phyloP scores from a whole-genome alignment of 2,797 vertebrate genomes.

The Enoplosus armatus region DNA sequence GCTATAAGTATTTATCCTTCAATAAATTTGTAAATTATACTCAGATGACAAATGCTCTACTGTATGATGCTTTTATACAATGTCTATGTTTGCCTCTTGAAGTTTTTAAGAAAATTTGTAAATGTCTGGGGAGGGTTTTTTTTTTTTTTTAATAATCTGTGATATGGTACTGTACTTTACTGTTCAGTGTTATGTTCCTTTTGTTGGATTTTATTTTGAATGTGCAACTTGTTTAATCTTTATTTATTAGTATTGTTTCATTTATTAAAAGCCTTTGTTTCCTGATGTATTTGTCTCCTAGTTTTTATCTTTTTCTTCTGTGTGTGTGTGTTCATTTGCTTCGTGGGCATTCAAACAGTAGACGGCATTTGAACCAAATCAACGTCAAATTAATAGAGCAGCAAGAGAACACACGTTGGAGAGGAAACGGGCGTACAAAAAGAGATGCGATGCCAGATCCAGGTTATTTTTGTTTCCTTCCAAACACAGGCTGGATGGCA shows the following conservation, averaged over 20 bases:
- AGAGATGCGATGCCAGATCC: conserved; percentile 23
- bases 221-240: conserved; percentile 80
- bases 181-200: conserved; percentile 77
- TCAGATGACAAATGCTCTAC: conserved; percentile 77
- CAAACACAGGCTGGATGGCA: conserved; percentile 45
- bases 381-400: conserved; percentile 38
- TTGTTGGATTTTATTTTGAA: conserved; percentile 82
- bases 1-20: conserved; percentile 80
- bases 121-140: conserved; percentile 67
- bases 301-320: no score
- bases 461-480: conserved; percentile 61
- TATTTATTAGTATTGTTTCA: conserved; percentile 85
- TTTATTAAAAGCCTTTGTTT: conserved; percentile 84
- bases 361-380: conserved; percentile 29
- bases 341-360: not conserved
- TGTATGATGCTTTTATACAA: conserved; percentile 85
- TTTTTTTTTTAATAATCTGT: conserved; percentile 74
- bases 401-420: conserved; percentile 20
- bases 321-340: conserved; percentile 13
- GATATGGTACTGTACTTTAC: conserved; percentile 78
- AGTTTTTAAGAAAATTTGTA: conserved; percentile 85
- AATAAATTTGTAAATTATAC: conserved; percentile 84
- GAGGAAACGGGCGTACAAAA: not conserved
- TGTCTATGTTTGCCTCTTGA: conserved; percentile 83
- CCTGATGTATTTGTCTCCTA: conserved; percentile 53